Evolutionary conservation across 2,113 vertebrate genomes (phyloP).

Genomic region (Manacus vitellinus): DNA sequence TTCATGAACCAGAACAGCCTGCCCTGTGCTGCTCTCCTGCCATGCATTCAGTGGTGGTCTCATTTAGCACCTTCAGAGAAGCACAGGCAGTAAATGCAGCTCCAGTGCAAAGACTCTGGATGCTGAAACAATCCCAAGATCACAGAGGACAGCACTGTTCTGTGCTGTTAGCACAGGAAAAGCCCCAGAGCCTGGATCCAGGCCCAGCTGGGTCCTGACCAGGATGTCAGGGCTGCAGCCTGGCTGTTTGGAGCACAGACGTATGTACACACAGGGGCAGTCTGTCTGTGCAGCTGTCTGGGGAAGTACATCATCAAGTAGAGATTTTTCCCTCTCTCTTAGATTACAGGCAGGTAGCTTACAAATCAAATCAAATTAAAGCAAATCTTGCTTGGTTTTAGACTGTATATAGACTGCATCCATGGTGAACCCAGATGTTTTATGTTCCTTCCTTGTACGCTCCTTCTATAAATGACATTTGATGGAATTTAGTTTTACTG

Average conservation of each 20-base stretch:
- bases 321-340: neutral
- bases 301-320: rapidly evolving
- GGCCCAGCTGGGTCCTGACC: neutral
- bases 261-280: neutral
- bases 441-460: neutral
- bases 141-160: neutral
- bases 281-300: neutral
- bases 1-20: neutral
- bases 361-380: neutral
- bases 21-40: neutral
- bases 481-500: neutral
- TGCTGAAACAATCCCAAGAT: neutral
- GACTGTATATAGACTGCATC: neutral
- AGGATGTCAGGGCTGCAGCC: neutral
- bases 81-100: neutral
- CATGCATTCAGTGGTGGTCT: neutral
- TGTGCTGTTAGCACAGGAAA: neutral
- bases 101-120: neutral
- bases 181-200: neutral
- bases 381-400: neutral
- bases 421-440: neutral
- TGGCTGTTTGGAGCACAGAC: rapidly evolving
- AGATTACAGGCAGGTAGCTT: neutral
- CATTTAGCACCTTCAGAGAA: neutral
- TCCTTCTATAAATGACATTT: neutral